These are phyloP conservation scores for Sphecodes monilicornis DNA, from an alignment of 2,888 invertebrate species.

Conservation along the genomic window DNA sequence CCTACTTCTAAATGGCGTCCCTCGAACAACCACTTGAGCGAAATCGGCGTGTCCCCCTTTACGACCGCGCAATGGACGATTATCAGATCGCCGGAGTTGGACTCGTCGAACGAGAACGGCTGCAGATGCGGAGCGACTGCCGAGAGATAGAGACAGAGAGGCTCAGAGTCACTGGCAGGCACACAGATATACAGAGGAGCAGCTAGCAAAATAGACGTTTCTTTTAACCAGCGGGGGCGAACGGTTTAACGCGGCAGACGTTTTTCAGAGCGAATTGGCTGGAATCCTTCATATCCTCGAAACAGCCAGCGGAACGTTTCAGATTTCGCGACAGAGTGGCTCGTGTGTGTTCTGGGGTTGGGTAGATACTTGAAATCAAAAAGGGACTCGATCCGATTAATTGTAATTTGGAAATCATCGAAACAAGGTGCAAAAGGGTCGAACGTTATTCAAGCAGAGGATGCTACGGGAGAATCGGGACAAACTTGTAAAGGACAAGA, in stretches of 20 bases:
- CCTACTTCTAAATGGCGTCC: slow-evolving; percentile 83
- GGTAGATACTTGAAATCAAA: neutral
- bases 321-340: neutral
- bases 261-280: neutral
- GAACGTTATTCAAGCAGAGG: slow-evolving; percentile 34
- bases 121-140: slow-evolving; percentile 85
- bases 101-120: slow-evolving; percentile 85
- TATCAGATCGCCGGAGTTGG: slow-evolving; percentile 86
- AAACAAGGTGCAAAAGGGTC: slow-evolving; percentile 11
- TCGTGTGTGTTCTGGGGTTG: neutral
- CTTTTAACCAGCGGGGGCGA: neutral
- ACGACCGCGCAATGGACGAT: slow-evolving; percentile 87
- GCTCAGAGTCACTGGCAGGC: slow-evolving; percentile 42
- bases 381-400: neutral
- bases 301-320: neutral
- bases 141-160: slow-evolving; percentile 64
- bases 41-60: slow-evolving; percentile 86
- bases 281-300: neutral
- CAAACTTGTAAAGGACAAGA: slow-evolving; percentile 44
- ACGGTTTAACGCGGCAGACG: neutral
- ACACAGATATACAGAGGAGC: slow-evolving; percentile 18
- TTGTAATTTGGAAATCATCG: neutral
- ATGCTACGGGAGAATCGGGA: slow-evolving; percentile 41
- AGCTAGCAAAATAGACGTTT: slow-evolving; percentile 31
- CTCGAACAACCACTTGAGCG: slow-evolving; percentile 81